phyloP scores from a whole-genome alignment of 2,888 invertebrate species.

The Nephrotoma flavescens region DNA sequence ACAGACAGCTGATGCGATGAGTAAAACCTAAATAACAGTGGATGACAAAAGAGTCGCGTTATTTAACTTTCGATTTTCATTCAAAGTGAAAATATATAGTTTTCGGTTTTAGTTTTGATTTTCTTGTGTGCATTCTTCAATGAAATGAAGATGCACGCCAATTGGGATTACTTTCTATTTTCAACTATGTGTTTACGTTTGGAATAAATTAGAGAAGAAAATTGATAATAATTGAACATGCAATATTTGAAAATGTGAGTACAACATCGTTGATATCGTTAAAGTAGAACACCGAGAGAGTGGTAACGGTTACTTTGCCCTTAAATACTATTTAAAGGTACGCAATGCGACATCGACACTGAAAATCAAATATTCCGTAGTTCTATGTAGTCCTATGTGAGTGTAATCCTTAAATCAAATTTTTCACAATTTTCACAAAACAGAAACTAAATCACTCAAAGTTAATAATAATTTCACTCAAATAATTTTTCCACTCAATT shows the following conservation, averaged over 20 bases:
- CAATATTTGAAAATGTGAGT: neutral
- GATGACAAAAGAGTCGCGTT: neutral
- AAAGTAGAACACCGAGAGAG: neutral
- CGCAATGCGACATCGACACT: neutral
- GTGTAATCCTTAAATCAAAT: neutral
- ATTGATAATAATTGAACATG: neutral
- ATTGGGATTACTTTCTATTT: neutral
- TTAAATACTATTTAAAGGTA: neutral
- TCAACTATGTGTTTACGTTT: neutral
- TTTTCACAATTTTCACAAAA: neutral
- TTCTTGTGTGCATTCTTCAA: neutral
- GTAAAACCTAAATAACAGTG: constrained; percentile 22
- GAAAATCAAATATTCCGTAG: neutral
- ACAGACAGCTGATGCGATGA: constrained; percentile 29
- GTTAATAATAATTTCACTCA: neutral
- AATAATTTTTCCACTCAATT: constrained; percentile 3
- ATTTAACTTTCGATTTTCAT: neutral
- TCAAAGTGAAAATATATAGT: neutral
- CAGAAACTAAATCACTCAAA: neutral
- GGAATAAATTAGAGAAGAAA: neutral
- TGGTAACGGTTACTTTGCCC: neutral
- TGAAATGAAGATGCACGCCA: neutral
- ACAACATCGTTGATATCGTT: neutral
- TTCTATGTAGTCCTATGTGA: neutral
- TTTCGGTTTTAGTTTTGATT: neutral